phyloP scores from a whole-genome alignment of 2,888 invertebrate genomes.

The Adineta ricciae region DNA sequence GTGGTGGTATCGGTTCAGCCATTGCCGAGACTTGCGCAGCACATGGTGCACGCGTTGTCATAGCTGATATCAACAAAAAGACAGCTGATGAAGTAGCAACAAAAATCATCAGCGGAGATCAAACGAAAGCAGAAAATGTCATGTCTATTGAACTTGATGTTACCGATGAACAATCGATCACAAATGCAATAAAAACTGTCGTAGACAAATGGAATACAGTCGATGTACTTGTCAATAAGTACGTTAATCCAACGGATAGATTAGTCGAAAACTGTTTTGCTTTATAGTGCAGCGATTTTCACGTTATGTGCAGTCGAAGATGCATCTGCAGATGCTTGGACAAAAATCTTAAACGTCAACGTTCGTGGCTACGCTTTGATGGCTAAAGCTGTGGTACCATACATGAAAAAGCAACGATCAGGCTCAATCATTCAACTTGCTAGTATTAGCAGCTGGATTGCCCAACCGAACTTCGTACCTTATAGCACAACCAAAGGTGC shows the following conservation, averaged over 20 bases:
- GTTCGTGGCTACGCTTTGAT: slow-evolving; percentile 32
- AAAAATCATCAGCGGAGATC: neutral
- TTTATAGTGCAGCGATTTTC: neutral
- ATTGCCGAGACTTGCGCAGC: neutral
- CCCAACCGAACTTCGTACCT: slow-evolving; percentile 34
- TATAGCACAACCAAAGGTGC: slow-evolving; percentile 35
- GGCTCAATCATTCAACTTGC: slow-evolving; percentile 33
- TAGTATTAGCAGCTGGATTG: slow-evolving; percentile 33
- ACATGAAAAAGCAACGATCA: slow-evolving; percentile 20
- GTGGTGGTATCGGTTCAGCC: neutral
- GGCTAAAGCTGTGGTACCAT: slow-evolving; percentile 32
- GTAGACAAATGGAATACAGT: neutral
- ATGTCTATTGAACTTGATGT: neutral
- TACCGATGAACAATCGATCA: neutral
- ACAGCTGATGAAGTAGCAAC: neutral
- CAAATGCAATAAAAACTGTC: neutral
- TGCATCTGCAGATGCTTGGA: neutral
- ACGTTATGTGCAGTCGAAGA: neutral
- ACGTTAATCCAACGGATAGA: neutral
- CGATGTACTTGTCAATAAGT: neutral
- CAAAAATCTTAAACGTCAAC: slow-evolving; percentile 27
- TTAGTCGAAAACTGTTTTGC: neutral
- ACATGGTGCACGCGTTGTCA: neutral
- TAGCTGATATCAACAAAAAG: neutral
- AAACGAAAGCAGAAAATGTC: neutral